These are phyloP conservation scores for Pampusana beccarii DNA, from an alignment of 2,113 vertebrate genomes.

Conservation along the genomic window DNA sequence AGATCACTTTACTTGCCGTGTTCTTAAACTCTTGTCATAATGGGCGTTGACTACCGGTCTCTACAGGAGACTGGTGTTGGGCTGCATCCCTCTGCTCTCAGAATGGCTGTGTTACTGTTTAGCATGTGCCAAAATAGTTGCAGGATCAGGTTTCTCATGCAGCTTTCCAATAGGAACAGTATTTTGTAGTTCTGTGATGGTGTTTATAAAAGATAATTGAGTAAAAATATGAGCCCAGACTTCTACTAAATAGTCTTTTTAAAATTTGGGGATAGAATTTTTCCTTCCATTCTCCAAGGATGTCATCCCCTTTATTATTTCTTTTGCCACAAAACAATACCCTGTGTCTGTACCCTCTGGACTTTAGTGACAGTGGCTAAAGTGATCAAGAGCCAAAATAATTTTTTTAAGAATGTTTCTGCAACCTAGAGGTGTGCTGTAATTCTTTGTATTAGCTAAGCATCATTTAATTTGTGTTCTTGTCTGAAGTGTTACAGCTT, in stretches of 20 bases:
- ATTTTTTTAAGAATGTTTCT: background rate
- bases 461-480: background rate
- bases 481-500: conserved; percentile 20
- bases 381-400: background rate
- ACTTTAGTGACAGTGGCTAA: background rate
- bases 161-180: background rate
- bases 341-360: background rate
- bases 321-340: background rate
- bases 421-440: background rate
- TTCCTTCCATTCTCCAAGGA: background rate
- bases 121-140: conserved; percentile 15
- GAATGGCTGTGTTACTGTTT: background rate
- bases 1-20: background rate
- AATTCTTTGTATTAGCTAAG: background rate
- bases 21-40: background rate
- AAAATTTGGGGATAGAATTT: background rate
- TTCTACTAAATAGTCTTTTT: background rate
- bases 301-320: background rate
- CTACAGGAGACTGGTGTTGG: background rate
- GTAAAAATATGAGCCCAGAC: background rate
- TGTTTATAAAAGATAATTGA: background rate
- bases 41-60: background rate
- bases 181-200: background rate
- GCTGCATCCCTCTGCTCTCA: background rate
- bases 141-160: background rate